Evolutionary conservation across 1,140 invertebrate genomes (phyloP), one percentile per base, ranked within the genome.

Genomic region (Stenopsyche tienmushanensis): DNA sequence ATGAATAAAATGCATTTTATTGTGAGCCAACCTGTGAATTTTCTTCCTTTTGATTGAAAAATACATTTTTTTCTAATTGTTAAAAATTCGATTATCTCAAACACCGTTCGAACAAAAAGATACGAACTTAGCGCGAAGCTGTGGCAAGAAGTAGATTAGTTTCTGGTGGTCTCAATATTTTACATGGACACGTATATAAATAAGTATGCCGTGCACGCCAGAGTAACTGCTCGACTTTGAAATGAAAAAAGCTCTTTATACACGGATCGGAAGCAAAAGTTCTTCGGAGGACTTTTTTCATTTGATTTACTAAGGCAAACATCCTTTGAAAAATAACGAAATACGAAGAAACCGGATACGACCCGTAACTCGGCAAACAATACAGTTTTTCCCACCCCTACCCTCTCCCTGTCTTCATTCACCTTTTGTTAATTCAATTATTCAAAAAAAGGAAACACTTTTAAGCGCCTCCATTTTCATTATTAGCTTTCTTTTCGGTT

Each of bases 361-460:
- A 20, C 17, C 44, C 44, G 44, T 47, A 47, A 47, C 44, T 47
- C 44, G 17, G 44, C 17, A 47, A 47, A 47, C 44, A 47, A 47
- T 47, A 13, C 44, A 13, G 5, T 47, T 47, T 47, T 47, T 20
- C 44, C 17, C 17, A 20, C n/a, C n/a, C n/a, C n/a, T n/a, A n/a
- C n/a, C n/a, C 29, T 34, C 13, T 34, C 29, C 13, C 29, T 34
- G 5, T 34, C 13, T 34, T 34, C 29, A 34, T n/a, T 39, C 34
- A 39, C 34, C 44, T 13, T 47, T 47, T 47, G 44, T 47, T 47
- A 47, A 47, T 47, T 47, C 44, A 47, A 47, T 47, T 47, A 47
- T 34, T 34, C 13, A 7, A 34, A 34, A 34, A 34, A 7, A n/a
- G n/a, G n/a, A n/a, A 34, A 34, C 29, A 5, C 5, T 34, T 34